These are phyloP conservation scores for Conchocele bisecta DNA, from an alignment of 2,888 invertebrate species.

Conservation along the genomic window DNA sequence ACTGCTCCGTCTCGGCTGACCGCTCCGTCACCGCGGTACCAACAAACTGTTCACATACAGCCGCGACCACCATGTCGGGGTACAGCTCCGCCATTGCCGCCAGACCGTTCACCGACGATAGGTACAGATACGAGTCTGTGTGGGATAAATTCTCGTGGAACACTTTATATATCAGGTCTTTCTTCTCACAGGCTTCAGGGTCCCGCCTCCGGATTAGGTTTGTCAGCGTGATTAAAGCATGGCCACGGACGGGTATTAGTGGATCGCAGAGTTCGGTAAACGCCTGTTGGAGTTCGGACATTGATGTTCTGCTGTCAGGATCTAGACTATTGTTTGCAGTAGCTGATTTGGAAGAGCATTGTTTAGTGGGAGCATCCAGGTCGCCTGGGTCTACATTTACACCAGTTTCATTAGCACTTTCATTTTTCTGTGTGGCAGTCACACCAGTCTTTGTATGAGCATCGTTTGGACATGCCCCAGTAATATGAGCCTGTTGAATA, in stretches of 20 bases:
- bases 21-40: constrained; percentile 46
- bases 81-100: constrained; percentile 87
- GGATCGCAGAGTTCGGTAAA: constrained; percentile 88
- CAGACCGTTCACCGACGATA: constrained; percentile 90
- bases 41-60: constrained; percentile 89
- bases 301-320: not conserved
- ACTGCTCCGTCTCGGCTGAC: not conserved
- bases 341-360: too few species aligned
- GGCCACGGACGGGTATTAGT: constrained; percentile 90
- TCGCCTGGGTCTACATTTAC: too few species aligned
- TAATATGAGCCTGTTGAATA: too few species aligned
- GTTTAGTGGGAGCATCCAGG: too few species aligned
- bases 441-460: too few species aligned
- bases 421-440: too few species aligned
- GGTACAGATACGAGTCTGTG: constrained; percentile 91
- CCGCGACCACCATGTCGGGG: constrained; percentile 88
- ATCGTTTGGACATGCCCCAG: too few species aligned
- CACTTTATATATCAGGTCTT: constrained; percentile 86
- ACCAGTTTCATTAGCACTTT: not conserved
- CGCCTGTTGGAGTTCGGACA: constrained; percentile 82
- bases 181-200: constrained; percentile 85
- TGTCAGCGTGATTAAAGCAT: constrained; percentile 89
- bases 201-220: constrained; percentile 89
- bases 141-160: constrained; percentile 91
- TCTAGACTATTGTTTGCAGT: too few species aligned